Conservation (phyloP, 2,113 vertebrate genomes). For the Corvus cornix region DNA sequence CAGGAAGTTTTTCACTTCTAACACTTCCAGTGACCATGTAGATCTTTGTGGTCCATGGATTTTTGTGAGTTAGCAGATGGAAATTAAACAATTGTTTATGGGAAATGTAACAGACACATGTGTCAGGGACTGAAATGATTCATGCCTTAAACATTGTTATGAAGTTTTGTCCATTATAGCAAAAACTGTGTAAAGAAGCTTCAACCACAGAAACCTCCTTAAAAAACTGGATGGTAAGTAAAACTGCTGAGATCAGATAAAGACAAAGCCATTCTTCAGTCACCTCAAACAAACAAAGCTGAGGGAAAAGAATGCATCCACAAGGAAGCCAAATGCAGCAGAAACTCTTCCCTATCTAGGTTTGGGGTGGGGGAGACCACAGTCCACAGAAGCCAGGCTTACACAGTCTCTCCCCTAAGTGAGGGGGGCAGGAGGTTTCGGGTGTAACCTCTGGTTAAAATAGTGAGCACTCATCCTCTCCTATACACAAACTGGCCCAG, state of each 20-base stretch:
- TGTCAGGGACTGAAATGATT: neutral
- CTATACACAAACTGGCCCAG: neutral
- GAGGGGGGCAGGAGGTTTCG: neutral
- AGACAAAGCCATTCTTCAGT: neutral
- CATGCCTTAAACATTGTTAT: neutral
- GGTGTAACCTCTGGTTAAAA: neutral
- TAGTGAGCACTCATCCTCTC: neutral
- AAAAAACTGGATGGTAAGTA: neutral
- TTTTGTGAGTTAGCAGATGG: neutral
- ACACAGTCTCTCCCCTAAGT: neutral
- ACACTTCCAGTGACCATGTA: neutral
- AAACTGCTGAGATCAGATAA: neutral
- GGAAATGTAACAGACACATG: neutral
- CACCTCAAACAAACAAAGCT: neutral
- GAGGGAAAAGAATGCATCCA: neutral
- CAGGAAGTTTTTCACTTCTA: neutral
- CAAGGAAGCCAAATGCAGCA: neutral
- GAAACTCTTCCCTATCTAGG: neutral
- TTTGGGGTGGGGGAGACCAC: neutral
- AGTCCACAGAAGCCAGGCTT: neutral
- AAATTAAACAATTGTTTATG: neutral
- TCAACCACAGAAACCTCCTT: neutral
- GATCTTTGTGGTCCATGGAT: neutral
- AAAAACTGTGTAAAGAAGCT: neutral
- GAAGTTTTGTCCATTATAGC: neutral